Base-by-base conservation (phyloP, 2,888 invertebrate genomes). In the Drosophila tanythrix region DNA sequence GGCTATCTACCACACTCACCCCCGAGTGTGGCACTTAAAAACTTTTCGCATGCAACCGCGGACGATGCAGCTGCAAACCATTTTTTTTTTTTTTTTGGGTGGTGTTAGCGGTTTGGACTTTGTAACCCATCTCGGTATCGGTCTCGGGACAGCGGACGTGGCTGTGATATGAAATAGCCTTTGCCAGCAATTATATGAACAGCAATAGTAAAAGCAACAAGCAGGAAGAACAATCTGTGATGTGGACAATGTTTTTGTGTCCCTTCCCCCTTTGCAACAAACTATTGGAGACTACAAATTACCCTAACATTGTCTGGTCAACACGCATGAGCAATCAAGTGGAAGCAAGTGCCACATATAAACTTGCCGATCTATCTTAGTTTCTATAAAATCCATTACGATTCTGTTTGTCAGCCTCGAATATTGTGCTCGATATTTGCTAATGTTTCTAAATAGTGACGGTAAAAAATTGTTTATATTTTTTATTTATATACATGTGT, bases 31-130 rank as follows among this genome's bases (percentile, higher is more conserved):
- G 87, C 87, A 86, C 87, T 85, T 85, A 82, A 85, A 46, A 85
- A 86, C 82, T 85, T 85, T 81, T 75, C 79, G 84, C 84, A 82
- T 84, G 84, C 84, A 83, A 81, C 86, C 84, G 76, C 83, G 78
- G 60, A 82, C 68, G 62, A 56, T 82, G 82, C 80, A 71, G 76
- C 78, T 70, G 80, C 74, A 80, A 83, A 74, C 72, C 67, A 72
- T 81, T 36, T n/a, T 31, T 21, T n/a, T 18, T n/a, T 15, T 15
- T 3, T 31, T n/a, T 21, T 31, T 4, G 50, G 55, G 3, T 3
- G 15, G 18, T 11, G 25, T 33, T 33, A 33, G 33, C 3, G 33
- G 33, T 40, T n/a, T 10, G 38, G 18, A 8, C 4, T 13, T 46
- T 46, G 8, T 25, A 25, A 46, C 46, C 46, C 8, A 35, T 35